Evolutionary conservation across 2,113 vertebrate species (phyloP).

Genomic region (Camelus bactrianus): DNA sequence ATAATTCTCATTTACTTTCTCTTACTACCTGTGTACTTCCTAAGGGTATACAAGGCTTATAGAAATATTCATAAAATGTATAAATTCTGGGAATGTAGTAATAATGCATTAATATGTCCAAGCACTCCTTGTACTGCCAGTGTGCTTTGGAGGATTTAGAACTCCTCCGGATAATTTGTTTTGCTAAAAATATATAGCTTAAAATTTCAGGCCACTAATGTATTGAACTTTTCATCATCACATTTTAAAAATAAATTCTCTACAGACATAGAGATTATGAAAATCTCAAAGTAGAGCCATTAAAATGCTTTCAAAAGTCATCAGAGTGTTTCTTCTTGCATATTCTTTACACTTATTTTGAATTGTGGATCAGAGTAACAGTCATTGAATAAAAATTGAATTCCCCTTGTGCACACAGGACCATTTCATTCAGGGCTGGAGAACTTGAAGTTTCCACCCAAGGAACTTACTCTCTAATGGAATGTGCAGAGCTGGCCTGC

Average conservation of each 20-base stretch:
- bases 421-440: neutral
- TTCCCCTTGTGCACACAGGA: neutral
- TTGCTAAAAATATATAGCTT: constrained; percentile 57
- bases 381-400: neutral
- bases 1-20: constrained; percentile 61
- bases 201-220: constrained; percentile 29
- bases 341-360: neutral
- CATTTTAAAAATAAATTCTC: constrained; percentile 36
- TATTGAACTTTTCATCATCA: constrained; percentile 44
- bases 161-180: constrained; percentile 71
- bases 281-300: neutral
- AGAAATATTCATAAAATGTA: constrained; percentile 58
- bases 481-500: neutral
- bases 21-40: constrained; percentile 10
- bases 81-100: constrained; percentile 60
- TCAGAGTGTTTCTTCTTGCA: neutral
- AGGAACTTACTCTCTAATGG: neutral
- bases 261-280: neutral
- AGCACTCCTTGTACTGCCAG: neutral
- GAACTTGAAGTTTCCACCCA: neutral
- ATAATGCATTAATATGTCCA: constrained; percentile 61
- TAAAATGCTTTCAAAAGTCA: constrained; percentile 24
- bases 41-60: neutral
- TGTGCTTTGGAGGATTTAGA: constrained; percentile 56
- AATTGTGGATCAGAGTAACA: constrained; percentile 47